Evolutionary conservation across 1,140 invertebrate genomes (phyloP), one percentile per base, ranked within the genome.

Genomic region (Anastrepha ludens): DNA sequence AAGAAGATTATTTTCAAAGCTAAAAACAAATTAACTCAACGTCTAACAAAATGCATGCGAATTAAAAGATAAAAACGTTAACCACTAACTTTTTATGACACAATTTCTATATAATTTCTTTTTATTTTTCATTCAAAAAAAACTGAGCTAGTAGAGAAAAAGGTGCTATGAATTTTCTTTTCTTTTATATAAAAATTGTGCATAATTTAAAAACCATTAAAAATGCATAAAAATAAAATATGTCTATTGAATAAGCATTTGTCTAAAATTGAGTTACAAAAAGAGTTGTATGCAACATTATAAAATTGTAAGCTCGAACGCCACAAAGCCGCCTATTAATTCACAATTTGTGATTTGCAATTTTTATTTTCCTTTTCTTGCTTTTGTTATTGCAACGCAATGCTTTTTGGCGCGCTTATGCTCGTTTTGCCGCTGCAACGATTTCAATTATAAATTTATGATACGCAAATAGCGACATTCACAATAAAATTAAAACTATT

Each of bases 21-120:
- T 81, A 81, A 81, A 81, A 50, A 81, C 17, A 81, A 55, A 74
- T 47, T 74, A 81, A 81, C n/a, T 81, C 55, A 81, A 81, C n/a
- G 74, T 81, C 47, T 81, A 81, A 81, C 47, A 9, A 55, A 81
- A 81, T 58, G 74, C 74, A 81, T 81, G 74, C 74, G 20, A 81
- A 50, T 17, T 74, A 74, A 74, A 81, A 11, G 13, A 8, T 58
- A 81, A 50, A 20, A 81, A 81, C 41, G 47, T 17, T 55, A 55
- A 29, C 17, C 50, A 78, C 2, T 8, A 81, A 58, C 47, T 55
- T 29, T 29, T 81, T 44, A 74, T 17, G 0, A 74, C 67, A 74
- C 67, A 74, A 47, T 3, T 81, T 55, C 29, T 47, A 41, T 17
- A 13, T 67, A 8, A 7, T 67, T 81, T 6, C 55, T 55, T 81